Evolutionary conservation across 2,888 invertebrate genomes (phyloP), one percentile per base, ranked within the genome.

Genomic region (Sphaerophoria rueppellii): DNA sequence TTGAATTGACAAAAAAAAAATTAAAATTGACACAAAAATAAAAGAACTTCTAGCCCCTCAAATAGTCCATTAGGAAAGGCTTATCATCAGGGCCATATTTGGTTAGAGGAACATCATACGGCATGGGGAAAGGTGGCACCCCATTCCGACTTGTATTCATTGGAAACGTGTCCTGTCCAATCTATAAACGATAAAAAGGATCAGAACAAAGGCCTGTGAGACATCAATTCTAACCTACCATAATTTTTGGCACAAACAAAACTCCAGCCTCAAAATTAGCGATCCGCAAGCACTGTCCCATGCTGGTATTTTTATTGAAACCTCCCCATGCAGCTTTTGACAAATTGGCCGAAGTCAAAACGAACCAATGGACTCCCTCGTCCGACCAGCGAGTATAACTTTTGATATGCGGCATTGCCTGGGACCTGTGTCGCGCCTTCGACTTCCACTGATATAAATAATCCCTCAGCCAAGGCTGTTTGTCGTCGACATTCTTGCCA

Each of bases 251-350:
- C 55, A 98, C 88, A 88, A 98, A 96, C 58, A 99, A 90, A 0
- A 99, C 97, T 0, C 99, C 99, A 0, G 95, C 95, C 92, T 99
- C 99, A 89, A 97, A 98, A 55, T 97, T 98, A 90, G 96, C 94
- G 7, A 98, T 94, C 43, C 96, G 94, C 0, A 93, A 90, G 0
- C 93, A 93, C 0, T 92, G 91, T 90, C 94, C 93, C 91, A 94
- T 91, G 92, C 94, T 88, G 4, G 89, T 82, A 54, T 93, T 94
- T 82, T 93, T 94, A 86, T 94, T 94, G 7, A 93, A 91, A 9
- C 92, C 92, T 52, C 99, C 99, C 99, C 99, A 99, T 0, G 99
- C 99, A 0, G 99, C 98, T 93, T 98, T 99, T 11, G 99, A 99
- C 40, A 99, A 92, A 92, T 99, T 99, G 0, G 97, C 98, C 71